Evolutionary conservation across 37 sponge, comb jelly and placozoan genomes (phyloP).

Genomic region (Eunapius fragilis): DNA sequence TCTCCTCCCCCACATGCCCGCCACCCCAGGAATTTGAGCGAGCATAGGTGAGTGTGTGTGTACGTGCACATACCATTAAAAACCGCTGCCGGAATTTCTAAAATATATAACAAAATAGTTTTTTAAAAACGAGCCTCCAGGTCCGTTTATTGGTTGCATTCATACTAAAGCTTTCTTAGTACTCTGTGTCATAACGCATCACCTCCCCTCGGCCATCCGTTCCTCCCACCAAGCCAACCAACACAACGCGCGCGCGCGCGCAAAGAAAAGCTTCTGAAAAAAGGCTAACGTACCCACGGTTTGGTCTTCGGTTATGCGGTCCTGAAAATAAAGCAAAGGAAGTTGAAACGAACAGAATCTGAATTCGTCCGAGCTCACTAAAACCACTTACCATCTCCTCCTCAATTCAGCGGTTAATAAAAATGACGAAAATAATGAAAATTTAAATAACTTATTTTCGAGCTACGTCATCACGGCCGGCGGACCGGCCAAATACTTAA

Average conservation of each 20-base stretch:
- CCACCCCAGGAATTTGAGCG: background rate
- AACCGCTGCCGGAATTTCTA: no score
- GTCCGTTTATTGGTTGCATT: no score
- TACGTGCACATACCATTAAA: background rate
- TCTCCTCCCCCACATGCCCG: background rate
- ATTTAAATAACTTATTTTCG: background rate
- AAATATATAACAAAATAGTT: no score
- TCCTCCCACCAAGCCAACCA: no score
- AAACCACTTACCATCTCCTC: background rate
- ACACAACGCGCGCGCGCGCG: no score
- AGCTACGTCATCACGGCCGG: background rate
- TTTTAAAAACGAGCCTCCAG: no score
- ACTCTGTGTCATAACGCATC: no score
- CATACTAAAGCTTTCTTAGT: no score
- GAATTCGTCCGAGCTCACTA: background rate
- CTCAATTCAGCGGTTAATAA: background rate
- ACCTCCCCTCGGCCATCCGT: no score
- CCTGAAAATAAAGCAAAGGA: conserved; percentile 20
- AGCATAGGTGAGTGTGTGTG: background rate
- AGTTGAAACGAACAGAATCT: background rate
- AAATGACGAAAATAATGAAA: background rate
- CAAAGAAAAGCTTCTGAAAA: background rate
- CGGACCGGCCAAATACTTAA: background rate
- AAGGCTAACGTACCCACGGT: conserved; percentile 34
- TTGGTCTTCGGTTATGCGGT: conserved; percentile 66